These are phyloP conservation scores for Centropristis striata DNA, from an alignment of 2,113 vertebrate species.

Conservation along the genomic window DNA sequence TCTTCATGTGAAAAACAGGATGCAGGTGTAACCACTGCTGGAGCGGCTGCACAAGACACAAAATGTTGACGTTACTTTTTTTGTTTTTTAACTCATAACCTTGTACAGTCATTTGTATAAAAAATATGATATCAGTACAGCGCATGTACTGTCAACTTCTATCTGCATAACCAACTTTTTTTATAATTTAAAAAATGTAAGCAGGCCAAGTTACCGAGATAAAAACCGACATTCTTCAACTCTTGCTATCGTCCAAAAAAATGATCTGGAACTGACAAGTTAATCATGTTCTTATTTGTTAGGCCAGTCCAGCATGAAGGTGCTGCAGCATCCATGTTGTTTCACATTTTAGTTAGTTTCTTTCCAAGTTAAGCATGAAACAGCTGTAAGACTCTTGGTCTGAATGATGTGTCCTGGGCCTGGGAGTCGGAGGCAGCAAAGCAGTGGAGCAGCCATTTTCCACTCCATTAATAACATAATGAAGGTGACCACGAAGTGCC, in stretches of 20 bases:
- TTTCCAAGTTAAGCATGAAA: conserved; percentile 50
- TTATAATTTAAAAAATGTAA: no score
- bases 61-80: background rate
- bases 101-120: no score
- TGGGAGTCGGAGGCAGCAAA: conserved; percentile 25
- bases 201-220: background rate
- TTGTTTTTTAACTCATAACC: background rate
- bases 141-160: no score
- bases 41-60: conserved; percentile 3
- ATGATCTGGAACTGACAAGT: background rate
- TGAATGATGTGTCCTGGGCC: conserved; percentile 33
- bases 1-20: conserved; percentile 5
- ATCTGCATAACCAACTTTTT: background rate
- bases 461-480: conserved; percentile 81
- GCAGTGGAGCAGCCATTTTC: conserved; percentile 57
- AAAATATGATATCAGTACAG: background rate
- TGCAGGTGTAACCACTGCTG: conserved; percentile 11
- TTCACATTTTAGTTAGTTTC: conserved; percentile 13
- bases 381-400: conserved; percentile 13
- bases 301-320: background rate
- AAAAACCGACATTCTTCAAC: background rate
- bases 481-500: conserved; percentile 55
- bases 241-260: background rate
- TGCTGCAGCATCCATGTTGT: background rate
- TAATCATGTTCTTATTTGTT: background rate